These are phyloP conservation scores for Acrocephalus scirpaceus DNA, from an alignment of 2,797 vertebrate species.

Conservation along the genomic window DNA sequence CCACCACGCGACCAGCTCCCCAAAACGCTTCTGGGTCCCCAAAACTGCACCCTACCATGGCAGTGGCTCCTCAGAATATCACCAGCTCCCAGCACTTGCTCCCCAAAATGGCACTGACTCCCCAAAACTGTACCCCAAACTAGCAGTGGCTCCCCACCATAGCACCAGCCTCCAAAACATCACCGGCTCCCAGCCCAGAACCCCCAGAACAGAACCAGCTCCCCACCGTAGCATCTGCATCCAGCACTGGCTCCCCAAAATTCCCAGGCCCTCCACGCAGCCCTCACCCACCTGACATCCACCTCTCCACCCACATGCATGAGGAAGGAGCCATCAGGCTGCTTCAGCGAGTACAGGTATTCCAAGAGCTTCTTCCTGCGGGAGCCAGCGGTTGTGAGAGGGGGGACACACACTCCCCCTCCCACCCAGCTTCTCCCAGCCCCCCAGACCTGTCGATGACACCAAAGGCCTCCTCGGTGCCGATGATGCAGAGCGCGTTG, in stretches of 20 bases:
- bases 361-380: slow-evolving; percentile 91
- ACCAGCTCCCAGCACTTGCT: background rate
- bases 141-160: background rate
- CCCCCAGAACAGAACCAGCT: background rate
- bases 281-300: slow-evolving; percentile 88
- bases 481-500: slow-evolving; percentile 94
- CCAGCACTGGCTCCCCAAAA: background rate
- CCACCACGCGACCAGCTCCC: background rate
- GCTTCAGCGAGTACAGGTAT: slow-evolving; percentile 90
- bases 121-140: background rate
- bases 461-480: slow-evolving; percentile 90
- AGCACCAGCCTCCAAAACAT: background rate
- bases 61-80: background rate
- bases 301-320: slow-evolving; percentile 97
- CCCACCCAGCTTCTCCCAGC: fast-evolving
- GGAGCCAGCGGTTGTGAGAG: background rate
- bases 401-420: background rate
- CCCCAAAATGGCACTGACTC: background rate
- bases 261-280: too few species aligned
- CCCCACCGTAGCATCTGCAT: background rate
- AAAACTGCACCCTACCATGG: background rate
- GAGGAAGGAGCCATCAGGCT: slow-evolving; percentile 93
- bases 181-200: background rate
- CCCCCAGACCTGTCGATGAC: slow-evolving; percentile 86
- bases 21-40: background rate